Conservation (phyloP, 2,113 vertebrate species). For the Ardeotis arabs region DNA sequence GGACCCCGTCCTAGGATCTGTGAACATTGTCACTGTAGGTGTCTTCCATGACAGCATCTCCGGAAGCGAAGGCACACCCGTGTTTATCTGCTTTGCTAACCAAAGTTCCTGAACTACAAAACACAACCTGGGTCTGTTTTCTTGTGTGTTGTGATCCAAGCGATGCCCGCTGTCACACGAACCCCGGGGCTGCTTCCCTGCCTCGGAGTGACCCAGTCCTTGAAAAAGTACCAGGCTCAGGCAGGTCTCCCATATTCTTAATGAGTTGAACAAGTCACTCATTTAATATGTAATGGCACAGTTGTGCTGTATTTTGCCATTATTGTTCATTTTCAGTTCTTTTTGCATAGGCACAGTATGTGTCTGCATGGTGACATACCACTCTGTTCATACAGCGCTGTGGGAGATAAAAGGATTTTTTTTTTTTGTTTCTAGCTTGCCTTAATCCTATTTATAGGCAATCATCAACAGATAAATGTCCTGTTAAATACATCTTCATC, state of each 20-base stretch:
- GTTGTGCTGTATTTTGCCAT: not conserved
- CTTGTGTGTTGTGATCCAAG: not conserved
- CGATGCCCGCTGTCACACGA: accelerated
- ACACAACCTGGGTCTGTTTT: not conserved
- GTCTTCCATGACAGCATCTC: accelerated
- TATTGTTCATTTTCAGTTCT: not conserved
- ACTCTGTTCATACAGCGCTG: not conserved
- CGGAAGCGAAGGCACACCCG: accelerated
- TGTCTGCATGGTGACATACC: not conserved
- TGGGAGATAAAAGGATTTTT: not conserved
- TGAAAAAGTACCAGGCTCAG: not conserved
- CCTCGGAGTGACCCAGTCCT: not conserved
- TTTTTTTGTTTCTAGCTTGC: not conserved
- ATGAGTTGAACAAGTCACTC: accelerated
- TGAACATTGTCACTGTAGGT: accelerated
- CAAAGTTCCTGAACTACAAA: not conserved
- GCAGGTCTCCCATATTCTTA: not conserved
- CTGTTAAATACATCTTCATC: not conserved
- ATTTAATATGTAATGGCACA: not conserved
- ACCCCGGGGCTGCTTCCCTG: not conserved
- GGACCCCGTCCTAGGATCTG: not conserved
- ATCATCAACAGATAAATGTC: not conserved
- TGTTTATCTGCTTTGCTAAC: not conserved
- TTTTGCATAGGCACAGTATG: not conserved
- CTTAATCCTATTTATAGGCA: not conserved